Evolutionary conservation across 2,888 invertebrate species (phyloP), one percentile per base, ranked within the genome.

Genomic region (Nebria salina): DNA sequence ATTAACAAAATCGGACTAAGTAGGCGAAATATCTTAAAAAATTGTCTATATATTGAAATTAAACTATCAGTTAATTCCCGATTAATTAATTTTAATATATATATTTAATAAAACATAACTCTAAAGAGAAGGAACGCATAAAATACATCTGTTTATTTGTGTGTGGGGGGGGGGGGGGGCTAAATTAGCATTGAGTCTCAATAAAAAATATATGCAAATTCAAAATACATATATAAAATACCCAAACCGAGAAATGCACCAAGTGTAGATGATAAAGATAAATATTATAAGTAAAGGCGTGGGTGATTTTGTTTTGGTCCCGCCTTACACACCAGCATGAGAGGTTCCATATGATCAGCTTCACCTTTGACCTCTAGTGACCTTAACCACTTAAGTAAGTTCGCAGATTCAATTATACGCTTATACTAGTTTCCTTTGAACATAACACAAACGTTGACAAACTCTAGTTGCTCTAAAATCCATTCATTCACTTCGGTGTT

Each of bases 331-430:
- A 7, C 54, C 6, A 54, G 54, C 54, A 13, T 54, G 6, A 54
- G 13, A 54, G 13, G 54, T 54, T 54, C 7, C 54, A 7, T 54
- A 54, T 54, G 54, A 54, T 54, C 54, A 54, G 54, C 11, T 54
- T 54, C 54, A 54, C 54, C 54, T 54, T 54, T 54, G 54, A 54
- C 54, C 54, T 54, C 11, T 13, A 13, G 13, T 54, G 54, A 54
- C 54, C 54, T 54, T 54, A 54, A 54, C 54, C 54, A 54, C 54
- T 54, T 54, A 54, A 54, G 54, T 54, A 54, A 54, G 54, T 54
- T 54, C 54, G 54, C 54, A 54, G 54, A 54, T 54, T 54, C 54
- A 54, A 54, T 54, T 54, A 54, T 11, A 54, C 54, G 54, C 54
- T 54, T 7, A 54, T 54, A 4, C 7, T 54, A 1, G 54, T 54